Conservation (phyloP, 2,888 invertebrate species). For the Drosophila pegasa region DNA sequence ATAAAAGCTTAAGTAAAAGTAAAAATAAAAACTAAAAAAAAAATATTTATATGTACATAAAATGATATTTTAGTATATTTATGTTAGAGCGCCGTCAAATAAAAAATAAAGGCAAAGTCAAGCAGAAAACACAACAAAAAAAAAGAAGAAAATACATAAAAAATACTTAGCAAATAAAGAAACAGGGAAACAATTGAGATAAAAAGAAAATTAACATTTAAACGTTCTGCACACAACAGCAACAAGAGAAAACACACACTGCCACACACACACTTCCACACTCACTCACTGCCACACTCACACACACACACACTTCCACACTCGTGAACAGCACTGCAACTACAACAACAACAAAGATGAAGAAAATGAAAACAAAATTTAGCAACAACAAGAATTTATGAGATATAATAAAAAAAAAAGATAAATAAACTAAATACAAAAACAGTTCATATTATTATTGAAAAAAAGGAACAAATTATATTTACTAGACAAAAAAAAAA, state of each 20-base stretch:
- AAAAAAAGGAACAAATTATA: slow-evolving; percentile 63
- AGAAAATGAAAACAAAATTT: slow-evolving; percentile 72
- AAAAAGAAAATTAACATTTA: slow-evolving; percentile 75
- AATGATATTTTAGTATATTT: slow-evolving; percentile 76
- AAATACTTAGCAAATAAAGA: slow-evolving; percentile 79
- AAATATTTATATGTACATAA: slow-evolving; percentile 71
- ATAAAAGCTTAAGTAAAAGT: slow-evolving; percentile 52
- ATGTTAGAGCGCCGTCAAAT: slow-evolving; percentile 70
- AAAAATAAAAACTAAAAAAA: slow-evolving; percentile 36
- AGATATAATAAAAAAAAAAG: slow-evolving; percentile 67
- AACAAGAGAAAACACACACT: slow-evolving; percentile 35
- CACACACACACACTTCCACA: slow-evolving; percentile 23
- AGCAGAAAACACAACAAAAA: slow-evolving; percentile 42
- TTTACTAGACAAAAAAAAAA: slow-evolving; percentile 68
- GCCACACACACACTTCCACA: slow-evolving; percentile 18
- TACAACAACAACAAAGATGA: slow-evolving; percentile 32
- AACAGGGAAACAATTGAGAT: slow-evolving; percentile 82
- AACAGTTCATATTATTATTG: slow-evolving; percentile 51
- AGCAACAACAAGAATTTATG: slow-evolving; percentile 81
- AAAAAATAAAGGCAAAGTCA: slow-evolving; percentile 47
- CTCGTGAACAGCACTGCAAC: slow-evolving; percentile 42
- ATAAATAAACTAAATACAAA: slow-evolving; percentile 52
- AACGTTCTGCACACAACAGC: slow-evolving; percentile 69
- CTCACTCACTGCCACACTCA: slow-evolving; percentile 23
- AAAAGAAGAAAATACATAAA: slow-evolving; percentile 29